Conservation (phyloP, 2,888 invertebrate genomes). For the Platypus cylindrus region DNA sequence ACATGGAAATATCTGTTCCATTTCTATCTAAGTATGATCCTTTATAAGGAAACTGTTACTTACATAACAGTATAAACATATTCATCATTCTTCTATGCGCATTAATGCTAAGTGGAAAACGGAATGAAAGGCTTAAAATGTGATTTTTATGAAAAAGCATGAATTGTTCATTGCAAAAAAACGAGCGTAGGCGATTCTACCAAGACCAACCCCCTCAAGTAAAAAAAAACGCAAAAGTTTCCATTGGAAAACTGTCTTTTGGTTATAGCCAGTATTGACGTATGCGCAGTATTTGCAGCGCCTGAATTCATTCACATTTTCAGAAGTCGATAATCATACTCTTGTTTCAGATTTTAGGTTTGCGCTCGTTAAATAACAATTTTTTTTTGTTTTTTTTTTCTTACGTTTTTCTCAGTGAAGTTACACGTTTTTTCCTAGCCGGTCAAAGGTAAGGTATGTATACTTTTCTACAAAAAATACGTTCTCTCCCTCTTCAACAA, state of each 20-base stretch:
- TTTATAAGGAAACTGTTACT: too few species aligned
- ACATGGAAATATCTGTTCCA: too few species aligned
- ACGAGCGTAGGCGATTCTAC: too few species aligned
- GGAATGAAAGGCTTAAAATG: too few species aligned
- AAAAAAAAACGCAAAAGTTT: constrained; percentile 13
- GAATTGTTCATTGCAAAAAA: too few species aligned
- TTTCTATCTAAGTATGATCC: too few species aligned
- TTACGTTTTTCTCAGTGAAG: constrained; percentile 16
- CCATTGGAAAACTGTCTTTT: constrained; percentile 17
- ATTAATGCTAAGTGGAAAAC: too few species aligned
- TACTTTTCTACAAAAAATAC: constrained; percentile 4
- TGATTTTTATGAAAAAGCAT: too few species aligned
- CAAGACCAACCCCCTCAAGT: constrained; percentile 8
- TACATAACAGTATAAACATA: too few species aligned
- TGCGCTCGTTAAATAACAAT: constrained; percentile 20
- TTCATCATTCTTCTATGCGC: too few species aligned
- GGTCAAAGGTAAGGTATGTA: constrained; percentile 23
- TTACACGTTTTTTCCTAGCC: constrained; percentile 17
- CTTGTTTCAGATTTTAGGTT: constrained; percentile 20
- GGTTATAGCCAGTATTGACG: constrained; percentile 31
- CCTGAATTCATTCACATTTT: constrained; percentile 27
- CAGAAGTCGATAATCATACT: constrained; percentile 30
- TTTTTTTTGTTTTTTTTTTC: too few species aligned
- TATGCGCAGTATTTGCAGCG: constrained; percentile 32
- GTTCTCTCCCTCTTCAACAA: too few species aligned